Evolutionary conservation across 2,888 invertebrate genomes (phyloP), one percentile per base, ranked within the genome.

Genomic region (Drosophila helvetica): DNA sequence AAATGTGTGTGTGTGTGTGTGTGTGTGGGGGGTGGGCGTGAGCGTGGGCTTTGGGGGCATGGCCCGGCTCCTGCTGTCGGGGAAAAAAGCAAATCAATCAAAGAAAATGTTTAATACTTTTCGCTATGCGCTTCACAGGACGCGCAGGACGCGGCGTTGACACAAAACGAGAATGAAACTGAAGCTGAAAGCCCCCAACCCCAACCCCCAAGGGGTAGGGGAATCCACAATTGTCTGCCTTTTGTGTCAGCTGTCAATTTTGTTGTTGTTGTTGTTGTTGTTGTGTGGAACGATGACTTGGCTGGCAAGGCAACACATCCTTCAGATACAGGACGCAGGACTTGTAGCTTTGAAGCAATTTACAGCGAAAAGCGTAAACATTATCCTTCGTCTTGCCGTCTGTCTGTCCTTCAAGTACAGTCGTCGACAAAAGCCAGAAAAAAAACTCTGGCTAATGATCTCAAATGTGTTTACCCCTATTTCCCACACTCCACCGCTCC

Each of bases 51-150:
- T 54, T 15, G 38, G 38, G 38, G 38, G n/a, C 38, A n/a, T 38
- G 38, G 61, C 42, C 67, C 7, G 27, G 8, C 38, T 42, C 45
- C 19, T 33, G 56, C 53, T 46, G 42, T 18, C 56, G 51, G 51
- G 27, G 45, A 38, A 6, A 38, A 58, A 61, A 73, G 69, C 69
- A 78, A 77, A 77, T 77, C 77, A 77, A 77, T 77, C 77, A 77
- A 75, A 66, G 52, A 70, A 38, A 75, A 78, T 78, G 78, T 74
- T 77, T 77, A 70, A 78, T 78, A 77, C 78, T 78, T 77, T 75
- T 63, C 70, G 78, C 75, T 76, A 73, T 67, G 52, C 74, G 78
- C 74, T 68, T 76, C 74, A 74, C 60, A 50, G 50, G 55, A 60
- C 38, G 57, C 63, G 50, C 47, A 38, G 38, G 6, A 15, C 6